Evolutionary conservation across 2,888 invertebrate genomes (phyloP).

Genomic region (Hirudinaria manillensis): DNA sequence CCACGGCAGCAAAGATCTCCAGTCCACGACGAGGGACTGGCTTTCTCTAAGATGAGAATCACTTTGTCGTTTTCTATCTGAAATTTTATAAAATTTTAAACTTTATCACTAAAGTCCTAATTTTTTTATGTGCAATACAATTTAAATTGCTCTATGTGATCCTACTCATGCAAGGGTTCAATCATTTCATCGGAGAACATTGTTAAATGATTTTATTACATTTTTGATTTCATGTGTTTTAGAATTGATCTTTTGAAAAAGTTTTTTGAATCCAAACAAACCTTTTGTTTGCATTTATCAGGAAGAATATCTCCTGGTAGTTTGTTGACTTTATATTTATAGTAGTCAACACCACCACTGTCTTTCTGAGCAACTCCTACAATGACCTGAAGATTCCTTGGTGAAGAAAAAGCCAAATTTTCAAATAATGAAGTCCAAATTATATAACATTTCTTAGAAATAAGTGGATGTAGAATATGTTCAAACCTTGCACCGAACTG

Average conservation of each 20-base stretch:
- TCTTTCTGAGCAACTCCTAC: conserved; percentile 4
- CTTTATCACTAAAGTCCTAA: background rate
- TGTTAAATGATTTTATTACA: no score
- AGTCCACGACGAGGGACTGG: conserved; percentile 33
- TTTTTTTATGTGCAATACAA: no score
- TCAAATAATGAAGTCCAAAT: background rate
- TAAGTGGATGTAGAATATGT: background rate
- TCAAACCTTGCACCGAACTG: conserved; percentile 16
- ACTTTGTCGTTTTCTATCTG: conserved; percentile 34
- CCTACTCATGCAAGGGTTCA: no score
- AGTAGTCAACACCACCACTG: background rate
- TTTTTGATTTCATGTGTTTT: no score
- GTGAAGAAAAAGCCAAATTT: conserved; percentile 1
- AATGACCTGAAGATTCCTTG: conserved; percentile 26
- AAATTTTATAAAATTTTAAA: background rate
- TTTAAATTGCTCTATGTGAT: no score
- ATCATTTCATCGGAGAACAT: no score
- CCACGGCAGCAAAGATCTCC: conserved; percentile 23
- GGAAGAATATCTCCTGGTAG: conserved; percentile 28
- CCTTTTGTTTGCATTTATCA: conserved; percentile 15
- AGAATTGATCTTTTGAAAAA: no score
- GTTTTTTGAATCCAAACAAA: background rate
- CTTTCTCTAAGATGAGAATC: conserved; percentile 33
- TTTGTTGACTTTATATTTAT: conserved; percentile 20
- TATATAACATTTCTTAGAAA: no score